phyloP scores from a whole-genome alignment of 2,797 vertebrate genomes.

The Loriculus beryllinus region DNA sequence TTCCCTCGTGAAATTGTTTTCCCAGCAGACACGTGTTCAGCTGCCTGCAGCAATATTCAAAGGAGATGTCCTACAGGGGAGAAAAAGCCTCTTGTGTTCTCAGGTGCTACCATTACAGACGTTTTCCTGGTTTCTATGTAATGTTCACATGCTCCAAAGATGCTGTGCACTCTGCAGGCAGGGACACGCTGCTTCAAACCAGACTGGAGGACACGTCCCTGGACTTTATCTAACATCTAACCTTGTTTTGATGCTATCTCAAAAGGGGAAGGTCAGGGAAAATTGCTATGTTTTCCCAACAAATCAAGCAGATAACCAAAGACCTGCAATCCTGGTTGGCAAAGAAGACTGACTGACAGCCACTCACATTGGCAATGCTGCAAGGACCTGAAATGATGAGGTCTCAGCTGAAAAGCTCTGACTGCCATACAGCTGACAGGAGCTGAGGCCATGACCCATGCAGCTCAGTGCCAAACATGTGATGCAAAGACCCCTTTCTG shows the following conservation, averaged over 20 bases:
- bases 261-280: not conserved
- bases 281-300: constrained; percentile 16
- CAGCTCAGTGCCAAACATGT: not conserved
- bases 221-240: constrained; percentile 30
- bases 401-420: not conserved
- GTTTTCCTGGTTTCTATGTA: not conserved
- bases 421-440: not conserved
- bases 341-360: not conserved
- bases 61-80: not conserved
- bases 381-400: not conserved
- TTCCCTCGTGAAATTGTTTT: not conserved
- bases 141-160: not conserved
- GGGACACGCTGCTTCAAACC: not conserved
- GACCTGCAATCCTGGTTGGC: not conserved
- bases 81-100: not conserved
- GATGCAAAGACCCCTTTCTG: not conserved
- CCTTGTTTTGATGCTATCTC: constrained; percentile 45
- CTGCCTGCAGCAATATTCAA: not conserved
- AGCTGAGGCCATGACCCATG: not conserved
- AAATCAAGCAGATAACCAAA: constrained; percentile 5
- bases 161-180: not conserved
- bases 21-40: not conserved
- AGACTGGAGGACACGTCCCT: not conserved
- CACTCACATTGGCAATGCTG: accelerated
- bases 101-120: not conserved